These are phyloP conservation scores for Pandemis cinnamomeana DNA, from an alignment of 2,888 invertebrate species.

Conservation along the genomic window DNA sequence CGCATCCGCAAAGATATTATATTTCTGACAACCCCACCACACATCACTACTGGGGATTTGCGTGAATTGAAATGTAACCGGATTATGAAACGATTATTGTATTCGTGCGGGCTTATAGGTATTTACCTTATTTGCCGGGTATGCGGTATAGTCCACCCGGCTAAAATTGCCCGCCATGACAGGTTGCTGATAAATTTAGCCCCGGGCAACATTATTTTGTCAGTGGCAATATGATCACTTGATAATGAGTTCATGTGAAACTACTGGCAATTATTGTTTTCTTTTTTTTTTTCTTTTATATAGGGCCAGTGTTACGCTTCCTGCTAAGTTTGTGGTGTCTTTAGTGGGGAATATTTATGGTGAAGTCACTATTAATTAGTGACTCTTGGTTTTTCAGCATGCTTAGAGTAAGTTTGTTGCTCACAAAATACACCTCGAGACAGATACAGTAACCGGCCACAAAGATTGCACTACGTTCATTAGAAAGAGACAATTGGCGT, in stretches of 20 bases:
- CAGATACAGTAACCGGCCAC: no score
- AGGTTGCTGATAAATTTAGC: conserved; percentile 33
- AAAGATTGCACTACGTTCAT: no score
- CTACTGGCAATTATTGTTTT: background rate
- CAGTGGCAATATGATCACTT: conserved; percentile 25
- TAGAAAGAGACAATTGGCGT: no score
- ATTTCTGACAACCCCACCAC: background rate
- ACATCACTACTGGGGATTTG: conserved; percentile 20
- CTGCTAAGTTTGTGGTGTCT: no score
- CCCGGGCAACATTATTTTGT: conserved; percentile 29
- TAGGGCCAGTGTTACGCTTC: no score
- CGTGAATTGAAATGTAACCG: conserved; percentile 43
- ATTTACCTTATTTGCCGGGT: conserved; percentile 39
- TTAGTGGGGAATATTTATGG: no score
- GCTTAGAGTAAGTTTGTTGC: no score
- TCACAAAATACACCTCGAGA: no score
- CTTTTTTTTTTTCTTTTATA: background rate
- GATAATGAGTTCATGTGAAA: conserved; percentile 7
- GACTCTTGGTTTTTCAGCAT: no score
- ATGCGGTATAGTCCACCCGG: conserved; percentile 31
- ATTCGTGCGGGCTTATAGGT: conserved; percentile 42
- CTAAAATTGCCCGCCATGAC: conserved; percentile 39
- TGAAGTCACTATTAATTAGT: no score
- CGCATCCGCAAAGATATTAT: background rate
- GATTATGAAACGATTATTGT: conserved; percentile 44